These are phyloP conservation scores for Lanistes nyassanus DNA, from an alignment of 1,140 invertebrate genomes.

Conservation along the genomic window DNA sequence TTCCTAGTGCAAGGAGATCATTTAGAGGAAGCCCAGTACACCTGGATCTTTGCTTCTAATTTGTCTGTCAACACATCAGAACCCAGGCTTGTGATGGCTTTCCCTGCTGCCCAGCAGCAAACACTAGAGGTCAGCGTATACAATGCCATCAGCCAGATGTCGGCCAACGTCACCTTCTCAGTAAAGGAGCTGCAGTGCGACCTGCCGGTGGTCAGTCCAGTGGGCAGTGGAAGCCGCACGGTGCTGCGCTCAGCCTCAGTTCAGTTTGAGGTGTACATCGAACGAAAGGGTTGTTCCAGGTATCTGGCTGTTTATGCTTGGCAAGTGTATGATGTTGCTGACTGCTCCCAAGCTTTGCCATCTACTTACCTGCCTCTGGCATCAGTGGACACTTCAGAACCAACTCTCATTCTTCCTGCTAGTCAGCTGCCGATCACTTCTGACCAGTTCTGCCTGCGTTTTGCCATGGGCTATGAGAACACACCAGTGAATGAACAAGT, in stretches of 20 bases:
- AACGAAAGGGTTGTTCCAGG: constrained; percentile 37
- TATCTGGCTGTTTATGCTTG: constrained; percentile 47
- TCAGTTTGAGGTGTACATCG: constrained; percentile 44
- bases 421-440: constrained; percentile 1
- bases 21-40: constrained; percentile 20
- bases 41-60: constrained; percentile 9
- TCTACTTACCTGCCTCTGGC: constrained; percentile 32
- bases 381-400: constrained; percentile 33
- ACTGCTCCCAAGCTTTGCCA: constrained; percentile 37
- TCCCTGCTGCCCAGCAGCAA: constrained; percentile 5
- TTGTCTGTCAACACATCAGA: background rate
- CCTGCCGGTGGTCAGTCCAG: constrained; percentile 34
- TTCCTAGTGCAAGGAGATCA: constrained; percentile 22
- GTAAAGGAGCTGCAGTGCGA: constrained; percentile 45
- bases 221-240: constrained; percentile 28
- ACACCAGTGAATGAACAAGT: constrained; percentile 43
- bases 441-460: constrained; percentile 46
- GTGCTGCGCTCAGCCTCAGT: constrained; percentile 35
- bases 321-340: constrained; percentile 36
- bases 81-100: background rate
- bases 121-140: constrained; percentile 1
- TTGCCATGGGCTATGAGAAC: constrained; percentile 39
- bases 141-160: constrained; percentile 5
- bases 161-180: constrained; percentile 29
- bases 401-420: constrained; percentile 26